These are phyloP conservation scores for Sinopyrophorus schimmeli DNA, from an alignment of 2,888 invertebrate genomes.

Conservation along the genomic window DNA sequence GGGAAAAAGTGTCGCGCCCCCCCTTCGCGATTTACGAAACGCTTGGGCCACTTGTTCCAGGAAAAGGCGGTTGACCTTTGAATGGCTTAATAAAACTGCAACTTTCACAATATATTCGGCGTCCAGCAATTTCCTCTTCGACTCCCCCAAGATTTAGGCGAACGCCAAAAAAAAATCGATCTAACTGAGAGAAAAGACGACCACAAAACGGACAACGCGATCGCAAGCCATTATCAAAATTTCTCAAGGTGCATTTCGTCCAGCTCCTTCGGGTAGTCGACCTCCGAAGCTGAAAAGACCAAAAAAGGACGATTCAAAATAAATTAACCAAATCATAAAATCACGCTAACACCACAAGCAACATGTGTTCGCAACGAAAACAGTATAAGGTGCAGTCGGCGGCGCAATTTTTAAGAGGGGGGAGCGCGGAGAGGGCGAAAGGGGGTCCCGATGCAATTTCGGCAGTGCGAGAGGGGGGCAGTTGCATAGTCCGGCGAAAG, in stretches of 20 bases:
- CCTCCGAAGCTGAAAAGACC: conserved; percentile 12
- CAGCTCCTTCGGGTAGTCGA: conserved; percentile 17
- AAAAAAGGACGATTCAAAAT: conserved; percentile 22
- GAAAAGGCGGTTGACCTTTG: too few species aligned
- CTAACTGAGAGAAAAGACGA: too few species aligned
- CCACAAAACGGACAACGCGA: too few species aligned
- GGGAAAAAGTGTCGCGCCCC: too few species aligned
- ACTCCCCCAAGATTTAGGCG: too few species aligned
- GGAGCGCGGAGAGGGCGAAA: conserved; percentile 20
- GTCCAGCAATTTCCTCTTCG: too few species aligned
- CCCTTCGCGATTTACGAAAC: too few species aligned
- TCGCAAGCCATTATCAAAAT: too few species aligned
- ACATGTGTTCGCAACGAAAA: conserved; percentile 32
- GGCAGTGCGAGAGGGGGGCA: conserved; percentile 33
- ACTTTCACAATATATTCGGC: too few species aligned
- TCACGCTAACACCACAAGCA: conserved; percentile 25
- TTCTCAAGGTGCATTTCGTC: conserved; percentile 11
- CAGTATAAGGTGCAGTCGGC: conserved; percentile 28
- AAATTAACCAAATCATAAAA: conserved; percentile 25
- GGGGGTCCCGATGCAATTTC: conserved; percentile 34
- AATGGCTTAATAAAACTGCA: too few species aligned
- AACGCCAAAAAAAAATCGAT: too few species aligned
- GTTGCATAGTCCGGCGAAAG: conserved; percentile 55
- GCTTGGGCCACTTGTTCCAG: too few species aligned
- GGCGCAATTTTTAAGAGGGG: conserved; percentile 27